Evolutionary conservation across 2,888 invertebrate species (phyloP), one percentile per base, ranked within the genome.

Genomic region (Parelbella ahira): DNA sequence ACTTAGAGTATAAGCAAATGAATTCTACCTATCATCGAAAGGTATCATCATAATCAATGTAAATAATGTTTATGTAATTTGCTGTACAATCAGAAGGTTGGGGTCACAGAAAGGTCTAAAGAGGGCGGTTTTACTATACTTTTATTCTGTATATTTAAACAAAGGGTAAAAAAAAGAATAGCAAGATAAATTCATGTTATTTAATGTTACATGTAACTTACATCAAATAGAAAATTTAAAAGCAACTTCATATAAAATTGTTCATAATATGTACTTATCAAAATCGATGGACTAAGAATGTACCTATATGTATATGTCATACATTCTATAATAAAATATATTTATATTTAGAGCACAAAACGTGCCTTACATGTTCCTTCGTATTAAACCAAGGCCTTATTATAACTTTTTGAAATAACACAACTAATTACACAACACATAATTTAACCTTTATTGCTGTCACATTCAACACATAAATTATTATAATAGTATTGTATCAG

Each of bases 221-320:
- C 38, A 53, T 51, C 49, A 53, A 54, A 53, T 53, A 54, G 47
- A 56, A 15, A 51, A 50, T 54, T 54, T 44, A 54, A 70, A 70
- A 67, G 66, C 61, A 67, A 68, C 65, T 58, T 61, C 50, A 49
- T 53, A 58, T 53, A 60, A 58, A 56, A 58, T 54, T 55, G 46
- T 45, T 53, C 34, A 50, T 51, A 58, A 51, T 50, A 55, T 52
- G 47, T 53, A 45, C 39, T 32, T 51, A 56, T 53, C 49, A 58
- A 55, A 48, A 48, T 43, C 39, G 47, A 51, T 45, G 50, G 47
- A 44, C 44, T 45, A 43, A 42, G 48, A 49, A 53, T 52, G 49
- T 48, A 50, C 46, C 48, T 20, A 36, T n/a, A n/a, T n/a, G n/a
- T 34, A 30, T 10, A 29, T 10, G 7, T 7, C 2, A 32, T 9